These are phyloP conservation scores for Apantesis nais DNA, from an alignment of 2,888 invertebrate species.

Conservation along the genomic window DNA sequence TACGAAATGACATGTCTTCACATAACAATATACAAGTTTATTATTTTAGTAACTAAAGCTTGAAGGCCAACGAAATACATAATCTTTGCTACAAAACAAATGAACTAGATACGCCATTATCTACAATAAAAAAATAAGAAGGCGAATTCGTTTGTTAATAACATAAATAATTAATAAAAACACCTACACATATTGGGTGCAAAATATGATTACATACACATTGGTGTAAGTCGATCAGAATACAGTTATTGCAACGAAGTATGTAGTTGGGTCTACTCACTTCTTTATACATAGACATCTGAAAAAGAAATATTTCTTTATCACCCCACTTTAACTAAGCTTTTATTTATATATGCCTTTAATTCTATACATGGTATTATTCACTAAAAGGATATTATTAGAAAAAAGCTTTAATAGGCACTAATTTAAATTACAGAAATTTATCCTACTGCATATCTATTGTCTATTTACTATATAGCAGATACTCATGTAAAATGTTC, in stretches of 20 bases:
- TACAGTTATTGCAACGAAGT: slow-evolving; percentile 36
- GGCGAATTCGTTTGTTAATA: slow-evolving; percentile 52
- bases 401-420: slow-evolving; percentile 8
- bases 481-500: background rate
- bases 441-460: slow-evolving; percentile 6
- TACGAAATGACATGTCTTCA: slow-evolving; percentile 66
- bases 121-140: slow-evolving; percentile 62
- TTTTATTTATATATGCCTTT: slow-evolving; percentile 4
- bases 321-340: slow-evolving; percentile 24
- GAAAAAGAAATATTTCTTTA: slow-evolving; percentile 46
- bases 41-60: slow-evolving; percentile 64
- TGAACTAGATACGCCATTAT: slow-evolving; percentile 62
- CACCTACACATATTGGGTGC: slow-evolving; percentile 61
- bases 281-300: slow-evolving; percentile 54
- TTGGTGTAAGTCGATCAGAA: slow-evolving; percentile 57
- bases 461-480: slow-evolving; percentile 2
- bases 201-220: slow-evolving; percentile 60
- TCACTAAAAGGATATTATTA: background rate
- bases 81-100: slow-evolving; percentile 67
- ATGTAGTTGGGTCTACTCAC: slow-evolving; percentile 40
- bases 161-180: slow-evolving; percentile 61
- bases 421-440: slow-evolving; percentile 9
- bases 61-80: slow-evolving; percentile 63
- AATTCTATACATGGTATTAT: slow-evolving; percentile 2
- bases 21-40: slow-evolving; percentile 72